Evolutionary conservation across 2,113 vertebrate genomes (phyloP), one percentile per base, ranked within the genome.

Genomic region (Perca fluviatilis): DNA sequence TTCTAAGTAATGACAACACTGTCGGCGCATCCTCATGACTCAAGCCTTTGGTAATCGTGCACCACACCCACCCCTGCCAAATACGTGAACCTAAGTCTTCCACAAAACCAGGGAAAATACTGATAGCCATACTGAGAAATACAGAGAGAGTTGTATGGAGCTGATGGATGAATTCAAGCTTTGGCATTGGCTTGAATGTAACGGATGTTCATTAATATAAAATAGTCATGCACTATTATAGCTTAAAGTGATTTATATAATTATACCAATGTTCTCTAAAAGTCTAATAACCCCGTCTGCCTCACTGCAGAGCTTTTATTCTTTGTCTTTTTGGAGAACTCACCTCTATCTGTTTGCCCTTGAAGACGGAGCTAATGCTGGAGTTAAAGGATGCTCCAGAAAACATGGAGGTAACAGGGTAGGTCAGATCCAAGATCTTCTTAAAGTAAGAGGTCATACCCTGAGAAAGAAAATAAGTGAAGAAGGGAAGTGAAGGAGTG

Each of bases 401-500:
- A 89, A 99, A 99, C 97, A 99, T 97, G 19, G 98, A 98, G 6
- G 97, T 99, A 77, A 98, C 94, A 0, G 98, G 97, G 79, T 98
- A 99, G 0, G 98, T 99, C 93, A 99, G 84, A 86, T 99, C 98
- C 14, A 98, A 87, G 21, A 97, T 92, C 7, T 96, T 95, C 92
- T 96, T 98, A 72, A 96, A 93, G 87, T 97, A 89, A 0, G 96
- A 98, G 0, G 95, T 97, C 96, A 98, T 97, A 5, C 96, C 96
- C 98, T 98, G 78, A 57, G 54, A 9, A 66, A 7, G 62, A 60
- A 82, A 36, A 6, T 0, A 43, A 58, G 43, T 40, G 25, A 61
- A 10, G 23, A 27, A 65, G 18, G 9, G 4, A 56, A 43, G 11
- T 3, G 15, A 54, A 61, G 12, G 12, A 2, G 10, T 33, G 14